phyloP scores from a whole-genome alignment of 2,888 invertebrate species.

The Prenolepis imparis region DNA sequence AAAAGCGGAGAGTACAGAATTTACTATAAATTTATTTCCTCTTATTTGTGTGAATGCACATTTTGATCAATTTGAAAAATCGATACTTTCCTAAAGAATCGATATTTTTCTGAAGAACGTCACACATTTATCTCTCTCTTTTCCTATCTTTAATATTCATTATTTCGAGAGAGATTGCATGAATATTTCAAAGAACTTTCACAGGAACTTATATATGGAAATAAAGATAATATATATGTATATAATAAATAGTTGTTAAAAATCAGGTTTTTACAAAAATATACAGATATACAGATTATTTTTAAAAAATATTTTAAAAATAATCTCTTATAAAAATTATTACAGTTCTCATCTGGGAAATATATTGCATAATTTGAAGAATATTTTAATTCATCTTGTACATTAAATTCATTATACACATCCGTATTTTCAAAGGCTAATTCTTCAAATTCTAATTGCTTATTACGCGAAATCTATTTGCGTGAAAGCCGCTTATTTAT shows the following conservation, averaged over 20 bases:
- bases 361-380: too few relatives aligned
- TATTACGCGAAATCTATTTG: background rate
- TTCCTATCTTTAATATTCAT: background rate
- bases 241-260: too few relatives aligned
- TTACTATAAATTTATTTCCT: background rate
- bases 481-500: slow-evolving; percentile 19
- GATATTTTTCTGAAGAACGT: background rate
- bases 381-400: too few relatives aligned
- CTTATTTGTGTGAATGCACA: background rate
- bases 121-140: background rate
- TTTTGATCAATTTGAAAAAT: background rate
- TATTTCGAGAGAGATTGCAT: background rate
- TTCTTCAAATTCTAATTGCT: background rate
- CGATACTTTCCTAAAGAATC: background rate
- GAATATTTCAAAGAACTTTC: background rate
- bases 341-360: too few relatives aligned
- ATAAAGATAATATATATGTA: background rate
- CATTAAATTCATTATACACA: background rate
- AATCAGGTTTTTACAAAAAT: too few relatives aligned
- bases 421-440: background rate
- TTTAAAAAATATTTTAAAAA: too few relatives aligned
- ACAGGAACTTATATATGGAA: background rate
- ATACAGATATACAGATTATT: too few relatives aligned
- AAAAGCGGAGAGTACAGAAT: slow-evolving; percentile 40
- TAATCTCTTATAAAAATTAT: too few relatives aligned